Conservation (phyloP, 2,797 vertebrate species). For the Diplodus sargus region DNA sequence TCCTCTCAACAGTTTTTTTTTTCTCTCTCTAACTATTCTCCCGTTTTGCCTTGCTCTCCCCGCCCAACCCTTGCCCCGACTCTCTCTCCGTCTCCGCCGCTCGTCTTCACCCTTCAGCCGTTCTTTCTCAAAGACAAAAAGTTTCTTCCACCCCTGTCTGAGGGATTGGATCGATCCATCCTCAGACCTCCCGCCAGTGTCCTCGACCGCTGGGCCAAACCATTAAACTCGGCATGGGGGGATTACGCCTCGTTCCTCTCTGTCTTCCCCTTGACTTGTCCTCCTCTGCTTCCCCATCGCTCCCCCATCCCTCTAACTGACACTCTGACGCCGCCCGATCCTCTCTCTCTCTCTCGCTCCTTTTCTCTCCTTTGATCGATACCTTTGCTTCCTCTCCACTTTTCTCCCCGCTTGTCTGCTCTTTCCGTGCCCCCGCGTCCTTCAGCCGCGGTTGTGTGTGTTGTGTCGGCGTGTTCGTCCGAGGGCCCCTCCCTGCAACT, state of each 20-base stretch:
- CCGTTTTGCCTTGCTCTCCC: neutral
- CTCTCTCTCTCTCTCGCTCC: conserved; percentile 38
- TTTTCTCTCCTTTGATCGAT: conserved; percentile 62
- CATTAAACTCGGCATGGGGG: conserved; percentile 73
- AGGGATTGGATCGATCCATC: conserved; percentile 76
- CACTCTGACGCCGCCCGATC: conserved; percentile 23
- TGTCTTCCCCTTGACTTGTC: conserved; percentile 62
- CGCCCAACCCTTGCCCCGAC: neutral
- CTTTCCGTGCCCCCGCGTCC: conserved; percentile 50
- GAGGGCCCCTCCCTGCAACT: conserved; percentile 36
- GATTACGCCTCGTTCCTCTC: conserved; percentile 59
- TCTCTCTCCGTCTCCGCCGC: conserved; percentile 11
- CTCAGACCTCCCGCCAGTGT: conserved; percentile 45
- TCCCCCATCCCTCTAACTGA: conserved; percentile 41
- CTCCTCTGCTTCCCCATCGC: conserved; percentile 38
- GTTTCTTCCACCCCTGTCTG: conserved; percentile 61
- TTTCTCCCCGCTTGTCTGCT: conserved; percentile 60
- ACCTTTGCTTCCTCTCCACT: conserved; percentile 51
- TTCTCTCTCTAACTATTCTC: neutral
- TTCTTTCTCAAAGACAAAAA: conserved; percentile 72
- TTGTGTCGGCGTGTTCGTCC: conserved; percentile 22
- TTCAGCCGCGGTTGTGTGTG: conserved; percentile 39
- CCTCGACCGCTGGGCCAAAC: conserved; percentile 68
- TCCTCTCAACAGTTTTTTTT: conserved; percentile 19
- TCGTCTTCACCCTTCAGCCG: conserved; percentile 55